Evolutionary conservation across 2,888 invertebrate species (phyloP).

Genomic region (Digitonthophagus gazella): DNA sequence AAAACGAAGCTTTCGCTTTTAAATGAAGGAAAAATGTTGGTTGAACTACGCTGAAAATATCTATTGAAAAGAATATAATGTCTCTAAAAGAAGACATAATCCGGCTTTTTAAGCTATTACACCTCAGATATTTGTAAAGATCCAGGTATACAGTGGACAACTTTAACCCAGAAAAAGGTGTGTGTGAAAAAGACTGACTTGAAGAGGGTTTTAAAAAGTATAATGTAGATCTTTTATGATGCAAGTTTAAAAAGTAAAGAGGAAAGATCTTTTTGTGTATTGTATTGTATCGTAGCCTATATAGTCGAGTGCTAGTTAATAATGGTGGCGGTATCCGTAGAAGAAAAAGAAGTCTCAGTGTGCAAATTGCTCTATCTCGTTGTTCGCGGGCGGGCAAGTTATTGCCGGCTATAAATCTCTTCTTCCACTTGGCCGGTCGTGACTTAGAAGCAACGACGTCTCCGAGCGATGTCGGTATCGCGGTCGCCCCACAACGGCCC

Average conservation of each 20-base stretch:
- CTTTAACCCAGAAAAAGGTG: neutral
- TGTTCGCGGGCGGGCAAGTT: neutral
- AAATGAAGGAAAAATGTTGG: too few relatives aligned
- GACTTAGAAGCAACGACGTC: neutral
- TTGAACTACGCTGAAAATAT: too few relatives aligned
- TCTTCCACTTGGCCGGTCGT: neutral
- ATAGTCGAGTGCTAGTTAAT: neutral
- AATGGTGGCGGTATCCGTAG: neutral
- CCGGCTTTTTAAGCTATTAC: slow-evolving; percentile 27
- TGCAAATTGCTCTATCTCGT: neutral
- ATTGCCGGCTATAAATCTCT: neutral
- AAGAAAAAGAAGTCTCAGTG: neutral
- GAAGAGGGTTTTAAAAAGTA: neutral
- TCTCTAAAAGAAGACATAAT: slow-evolving; percentile 26
- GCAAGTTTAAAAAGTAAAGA: too few relatives aligned
- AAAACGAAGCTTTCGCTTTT: too few relatives aligned
- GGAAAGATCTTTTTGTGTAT: neutral
- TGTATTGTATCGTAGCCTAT: neutral
- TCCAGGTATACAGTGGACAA: neutral
- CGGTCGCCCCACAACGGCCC: neutral
- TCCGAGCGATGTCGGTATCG: too few relatives aligned
- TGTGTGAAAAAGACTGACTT: neutral
- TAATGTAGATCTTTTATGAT: neutral
- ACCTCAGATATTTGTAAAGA: slow-evolving; percentile 12
- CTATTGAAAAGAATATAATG: too few relatives aligned